Evolutionary conservation across 2,888 invertebrate species (phyloP), one percentile per base, ranked within the genome.

Genomic region (Drosophila emarginata): DNA sequence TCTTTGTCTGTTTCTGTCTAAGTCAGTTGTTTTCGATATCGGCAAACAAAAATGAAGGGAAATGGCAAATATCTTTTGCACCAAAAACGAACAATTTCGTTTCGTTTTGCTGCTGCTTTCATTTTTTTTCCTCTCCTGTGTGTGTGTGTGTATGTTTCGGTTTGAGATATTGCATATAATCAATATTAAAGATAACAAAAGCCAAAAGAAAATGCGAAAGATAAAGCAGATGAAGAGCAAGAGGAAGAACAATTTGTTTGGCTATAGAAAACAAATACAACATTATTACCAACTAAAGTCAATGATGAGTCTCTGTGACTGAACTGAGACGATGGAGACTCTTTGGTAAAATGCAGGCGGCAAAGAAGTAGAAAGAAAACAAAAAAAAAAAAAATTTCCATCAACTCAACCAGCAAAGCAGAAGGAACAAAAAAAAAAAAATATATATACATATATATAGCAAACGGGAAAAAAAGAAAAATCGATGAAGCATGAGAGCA

Each of bases 401-500:
- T 80, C 85, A 83, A 83, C 58, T 71, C 53, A 80, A 72, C 51
- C 80, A 77, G 72, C 76, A 76, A 77, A 74, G 78, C 77, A 45
- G 45, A 45, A 83, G 79, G 7, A 45, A 45, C 9, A 45, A 18
- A 18, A 45, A 45, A 45, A 18, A 45, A 11, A 45, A 45, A 11
- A 45, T 21, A 45, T 32, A 32, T 26, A 26, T 26, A 26, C 5
- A 26, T 26, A 26, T 26, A 26, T 1, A 26, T 4, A 1, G 9
- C 9, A 32, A 1, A 9, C 4, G 11, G n/a, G 15, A 32, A 32
- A 18, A 14, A 67, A 78, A 83, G 74, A 70, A 72, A 80, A 80
- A 81, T 78, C 85, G 79, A 80, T 84, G 85, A 76, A 76, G 81
- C 81, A 80, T 80, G 79, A 84, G 69, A 80, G 60, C 65, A 64